These are phyloP conservation scores for Sarcophaga caerulescens DNA, from an alignment of 2,888 invertebrate genomes.

Conservation along the genomic window DNA sequence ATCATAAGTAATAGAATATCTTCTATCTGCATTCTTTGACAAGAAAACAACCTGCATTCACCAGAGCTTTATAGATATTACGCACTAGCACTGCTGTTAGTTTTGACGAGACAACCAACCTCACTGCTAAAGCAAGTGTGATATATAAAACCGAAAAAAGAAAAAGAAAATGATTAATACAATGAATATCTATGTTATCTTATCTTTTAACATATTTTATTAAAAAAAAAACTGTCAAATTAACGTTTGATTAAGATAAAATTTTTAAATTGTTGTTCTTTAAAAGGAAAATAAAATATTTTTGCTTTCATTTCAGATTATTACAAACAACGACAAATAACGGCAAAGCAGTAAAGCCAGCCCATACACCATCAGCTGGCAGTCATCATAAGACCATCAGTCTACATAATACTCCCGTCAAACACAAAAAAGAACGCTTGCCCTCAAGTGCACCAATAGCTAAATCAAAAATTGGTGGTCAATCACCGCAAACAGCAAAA, in stretches of 20 bases:
- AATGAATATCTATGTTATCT: constrained; percentile 32
- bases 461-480: constrained; percentile 24
- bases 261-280: constrained; percentile 1
- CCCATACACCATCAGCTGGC: constrained; percentile 7
- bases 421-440: constrained; percentile 47
- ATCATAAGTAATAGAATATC: not conserved
- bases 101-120: not conserved
- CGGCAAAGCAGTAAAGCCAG: constrained; percentile 18
- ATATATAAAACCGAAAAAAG: not conserved
- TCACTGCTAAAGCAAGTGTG: not conserved
- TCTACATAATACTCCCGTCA: constrained; percentile 51
- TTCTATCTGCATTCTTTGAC: not conserved
- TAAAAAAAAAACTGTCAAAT: constrained; percentile 15
- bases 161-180: constrained; percentile 22
- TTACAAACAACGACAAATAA: constrained; percentile 53
- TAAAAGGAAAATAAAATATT: constrained; percentile 4
- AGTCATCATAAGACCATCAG: constrained; percentile 28
- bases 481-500: constrained; percentile 3
- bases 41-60: constrained; percentile 15
- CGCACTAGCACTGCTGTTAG: not conserved
- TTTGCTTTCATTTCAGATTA: constrained; percentile 58
- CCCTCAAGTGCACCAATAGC: constrained; percentile 11
- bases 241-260: constrained; percentile 12
- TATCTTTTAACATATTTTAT: constrained; percentile 33
- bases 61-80: constrained; percentile 28